phyloP scores from a whole-genome alignment of 1,140 invertebrate species.

The Argopecten irradians region DNA sequence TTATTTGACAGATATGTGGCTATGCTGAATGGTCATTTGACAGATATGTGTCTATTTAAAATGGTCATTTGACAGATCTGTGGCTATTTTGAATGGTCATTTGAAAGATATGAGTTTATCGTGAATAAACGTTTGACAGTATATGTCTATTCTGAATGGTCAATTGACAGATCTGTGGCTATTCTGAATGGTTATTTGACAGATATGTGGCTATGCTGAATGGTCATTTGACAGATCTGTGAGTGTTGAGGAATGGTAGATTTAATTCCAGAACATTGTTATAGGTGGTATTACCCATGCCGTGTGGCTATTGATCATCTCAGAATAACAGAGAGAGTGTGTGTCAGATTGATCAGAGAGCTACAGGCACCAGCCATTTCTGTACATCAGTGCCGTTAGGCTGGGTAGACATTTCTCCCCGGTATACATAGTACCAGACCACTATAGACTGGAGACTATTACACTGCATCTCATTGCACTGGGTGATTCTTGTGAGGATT shows the following conservation, averaged over 20 bases:
- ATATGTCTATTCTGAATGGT: no score
- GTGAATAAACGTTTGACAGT: no score
- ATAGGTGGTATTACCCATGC: not conserved
- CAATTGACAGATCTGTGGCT: no score
- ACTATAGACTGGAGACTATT: not conserved
- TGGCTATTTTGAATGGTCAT: no score
- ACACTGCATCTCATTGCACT: not conserved
- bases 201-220: no score
- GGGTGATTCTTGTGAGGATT: not conserved
- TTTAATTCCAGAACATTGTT: not conserved
- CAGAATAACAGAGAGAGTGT: not conserved
- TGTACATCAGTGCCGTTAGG: not conserved
- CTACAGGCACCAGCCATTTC: constrained; percentile 6
- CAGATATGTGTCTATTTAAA: no score
- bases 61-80: no score
- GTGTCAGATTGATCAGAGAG: not conserved
- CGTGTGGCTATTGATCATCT: not conserved
- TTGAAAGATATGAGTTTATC: no score
- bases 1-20: no score
- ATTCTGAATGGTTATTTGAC: no score
- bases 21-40: no score
- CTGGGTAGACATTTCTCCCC: not conserved
- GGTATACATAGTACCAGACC: not conserved
- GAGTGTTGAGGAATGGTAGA: not conserved
- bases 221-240: not conserved